Conservation (phyloP, 2,113 vertebrate species). For the Ceuthmochares aereus region DNA sequence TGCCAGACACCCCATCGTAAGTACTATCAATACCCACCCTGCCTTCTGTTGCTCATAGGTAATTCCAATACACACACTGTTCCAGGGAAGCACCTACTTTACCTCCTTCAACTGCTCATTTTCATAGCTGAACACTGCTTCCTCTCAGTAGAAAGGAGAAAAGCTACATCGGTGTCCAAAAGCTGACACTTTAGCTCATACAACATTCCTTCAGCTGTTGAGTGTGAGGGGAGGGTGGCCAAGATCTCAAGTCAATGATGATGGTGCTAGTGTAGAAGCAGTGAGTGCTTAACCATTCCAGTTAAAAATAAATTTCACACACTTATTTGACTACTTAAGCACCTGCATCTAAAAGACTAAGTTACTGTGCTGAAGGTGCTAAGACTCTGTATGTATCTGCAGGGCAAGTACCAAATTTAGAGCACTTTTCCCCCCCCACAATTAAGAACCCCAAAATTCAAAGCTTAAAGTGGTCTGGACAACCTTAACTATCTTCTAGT, state of each 20-base stretch:
- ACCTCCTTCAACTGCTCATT: neutral
- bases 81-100: neutral
- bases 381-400: neutral
- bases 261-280: neutral
- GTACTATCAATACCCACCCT: neutral
- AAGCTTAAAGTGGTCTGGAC: neutral
- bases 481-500: neutral
- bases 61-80: neutral
- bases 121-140: neutral
- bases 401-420: neutral
- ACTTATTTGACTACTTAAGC: neutral
- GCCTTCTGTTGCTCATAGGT: neutral
- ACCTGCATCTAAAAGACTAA: neutral
- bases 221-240: rapidly evolving
- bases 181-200: neutral
- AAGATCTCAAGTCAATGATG: neutral
- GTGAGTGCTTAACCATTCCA: neutral
- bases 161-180: neutral
- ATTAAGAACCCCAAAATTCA: neutral
- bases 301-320: neutral
- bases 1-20: neutral
- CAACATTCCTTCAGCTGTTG: neutral
- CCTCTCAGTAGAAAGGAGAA: neutral
- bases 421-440: neutral
- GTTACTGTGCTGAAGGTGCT: neutral